A percentile compares a stretch with the other conserved stretches of the same genome.
These are phyloP conservation scores for Microctonus aethiopoides DNA, from an alignment of 2,888 invertebrate species.

Conservation along the genomic window DNA sequence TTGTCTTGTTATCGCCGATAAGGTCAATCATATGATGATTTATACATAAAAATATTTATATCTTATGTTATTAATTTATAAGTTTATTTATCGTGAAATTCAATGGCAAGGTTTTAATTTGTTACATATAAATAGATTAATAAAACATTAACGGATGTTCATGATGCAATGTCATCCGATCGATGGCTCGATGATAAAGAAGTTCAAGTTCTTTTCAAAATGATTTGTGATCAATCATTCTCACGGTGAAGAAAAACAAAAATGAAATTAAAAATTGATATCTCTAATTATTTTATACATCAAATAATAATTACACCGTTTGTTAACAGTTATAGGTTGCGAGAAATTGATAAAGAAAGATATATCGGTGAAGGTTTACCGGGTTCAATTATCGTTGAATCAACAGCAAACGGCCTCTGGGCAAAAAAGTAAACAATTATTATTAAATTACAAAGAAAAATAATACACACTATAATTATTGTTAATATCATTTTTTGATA, in stretches of 20 bases:
- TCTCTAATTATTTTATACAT: constrained; percentile 8
- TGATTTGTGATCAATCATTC: constrained; percentile 55
- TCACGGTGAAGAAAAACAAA: too few species aligned
- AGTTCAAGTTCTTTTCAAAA: constrained; percentile 43
- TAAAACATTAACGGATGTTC: constrained; percentile 51
- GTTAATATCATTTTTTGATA: constrained; percentile 13
- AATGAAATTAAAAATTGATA: too few species aligned
- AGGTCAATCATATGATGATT: constrained; percentile 47
- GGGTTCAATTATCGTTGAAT: constrained; percentile 49
- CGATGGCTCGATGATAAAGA: constrained; percentile 48
- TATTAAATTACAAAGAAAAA: neutral
- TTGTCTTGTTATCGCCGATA: constrained; percentile 56
- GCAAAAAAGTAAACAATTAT: constrained; percentile 45
- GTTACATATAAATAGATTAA: constrained; percentile 51
- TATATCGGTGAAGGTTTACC: constrained; percentile 51
- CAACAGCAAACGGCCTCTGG: constrained; percentile 55
- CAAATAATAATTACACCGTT: neutral
- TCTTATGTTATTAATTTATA: neutral
- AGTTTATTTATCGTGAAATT: neutral
- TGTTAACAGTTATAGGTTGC: constrained; percentile 51
- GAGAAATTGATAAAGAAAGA: constrained; percentile 51
- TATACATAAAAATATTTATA: neutral
- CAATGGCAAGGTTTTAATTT: neutral
- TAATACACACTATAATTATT: neutral
- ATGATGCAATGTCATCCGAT: constrained; percentile 46